Evolutionary conservation across 2,797 vertebrate species (phyloP).

Genomic region (Rhincodon typus): DNA sequence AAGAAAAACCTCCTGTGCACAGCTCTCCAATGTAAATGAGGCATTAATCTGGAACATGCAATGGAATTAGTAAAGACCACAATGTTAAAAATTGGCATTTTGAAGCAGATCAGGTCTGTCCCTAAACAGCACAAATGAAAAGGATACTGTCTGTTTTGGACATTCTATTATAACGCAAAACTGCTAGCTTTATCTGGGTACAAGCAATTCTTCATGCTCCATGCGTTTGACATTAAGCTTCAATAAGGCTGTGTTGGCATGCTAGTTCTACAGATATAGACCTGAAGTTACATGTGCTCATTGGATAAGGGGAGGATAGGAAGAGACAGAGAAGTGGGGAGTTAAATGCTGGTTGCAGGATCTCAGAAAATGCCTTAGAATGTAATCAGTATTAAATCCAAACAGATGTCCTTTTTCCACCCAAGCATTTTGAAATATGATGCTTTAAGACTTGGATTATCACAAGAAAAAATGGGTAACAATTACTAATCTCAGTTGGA

Average conservation of each 20-base stretch:
- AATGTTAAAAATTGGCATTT: neutral
- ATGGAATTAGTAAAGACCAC: neutral
- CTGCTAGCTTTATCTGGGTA: neutral
- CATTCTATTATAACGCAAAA: neutral
- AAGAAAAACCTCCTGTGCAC: neutral
- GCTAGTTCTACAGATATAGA: slow-evolving; percentile 16
- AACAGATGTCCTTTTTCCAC: neutral
- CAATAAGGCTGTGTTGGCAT: neutral
- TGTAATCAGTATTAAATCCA: neutral
- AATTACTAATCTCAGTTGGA: neutral
- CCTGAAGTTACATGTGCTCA: slow-evolving; percentile 2
- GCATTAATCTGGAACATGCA: neutral
- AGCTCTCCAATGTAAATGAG: neutral
- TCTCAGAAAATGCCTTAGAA: slow-evolving; percentile 25
- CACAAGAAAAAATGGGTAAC: neutral
- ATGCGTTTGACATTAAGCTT: neutral
- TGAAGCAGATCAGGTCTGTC: neutral
- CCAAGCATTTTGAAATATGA: neutral
- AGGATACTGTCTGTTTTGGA: slow-evolving; percentile 24
- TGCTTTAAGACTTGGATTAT: too few relatives aligned
- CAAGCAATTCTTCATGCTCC: neutral
- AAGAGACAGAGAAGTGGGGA: neutral
- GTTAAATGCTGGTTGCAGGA: slow-evolving; percentile 31
- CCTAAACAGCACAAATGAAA: neutral
- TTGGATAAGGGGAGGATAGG: neutral